Evolutionary conservation across 2,888 invertebrate species (phyloP).

Genomic region (Priocnemis perturbator): DNA sequence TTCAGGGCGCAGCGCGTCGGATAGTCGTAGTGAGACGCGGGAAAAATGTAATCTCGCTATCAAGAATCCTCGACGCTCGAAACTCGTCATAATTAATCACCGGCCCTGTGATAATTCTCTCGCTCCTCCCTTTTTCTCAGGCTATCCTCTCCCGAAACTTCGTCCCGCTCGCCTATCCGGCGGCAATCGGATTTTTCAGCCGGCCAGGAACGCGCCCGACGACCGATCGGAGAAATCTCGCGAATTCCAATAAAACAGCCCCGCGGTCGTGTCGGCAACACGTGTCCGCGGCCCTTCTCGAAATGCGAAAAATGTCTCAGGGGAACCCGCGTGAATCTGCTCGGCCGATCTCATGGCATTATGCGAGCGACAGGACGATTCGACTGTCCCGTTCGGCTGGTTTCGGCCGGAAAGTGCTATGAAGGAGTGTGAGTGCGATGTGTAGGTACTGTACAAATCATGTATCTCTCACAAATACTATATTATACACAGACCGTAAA

Average conservation of each 20-base stretch:
- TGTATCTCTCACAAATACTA: no score
- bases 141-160: background rate
- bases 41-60: background rate
- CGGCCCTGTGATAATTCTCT: no score
- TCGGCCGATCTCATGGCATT: constrained; percentile 57
- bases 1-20: no score
- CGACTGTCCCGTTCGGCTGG: constrained; percentile 22
- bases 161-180: no score
- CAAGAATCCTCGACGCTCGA: background rate
- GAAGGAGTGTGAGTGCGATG: background rate
- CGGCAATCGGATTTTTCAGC: constrained; percentile 44
- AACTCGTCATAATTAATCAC: constrained; percentile 18
- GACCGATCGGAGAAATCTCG: constrained; percentile 65
- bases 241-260: constrained; percentile 68
- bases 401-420: constrained; percentile 25
- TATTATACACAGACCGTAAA: no score
- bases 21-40: no score
- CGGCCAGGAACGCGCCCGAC: constrained; percentile 38
- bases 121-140: background rate
- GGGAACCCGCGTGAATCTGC: constrained; percentile 58
- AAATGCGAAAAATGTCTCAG: constrained; percentile 69
- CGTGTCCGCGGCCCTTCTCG: constrained; percentile 64
- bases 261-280: constrained; percentile 65
- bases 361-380: constrained; percentile 18
- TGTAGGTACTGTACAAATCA: no score